These are phyloP conservation scores for Magallana gigas DNA, from an alignment of 1,140 invertebrate species.

Conservation along the genomic window DNA sequence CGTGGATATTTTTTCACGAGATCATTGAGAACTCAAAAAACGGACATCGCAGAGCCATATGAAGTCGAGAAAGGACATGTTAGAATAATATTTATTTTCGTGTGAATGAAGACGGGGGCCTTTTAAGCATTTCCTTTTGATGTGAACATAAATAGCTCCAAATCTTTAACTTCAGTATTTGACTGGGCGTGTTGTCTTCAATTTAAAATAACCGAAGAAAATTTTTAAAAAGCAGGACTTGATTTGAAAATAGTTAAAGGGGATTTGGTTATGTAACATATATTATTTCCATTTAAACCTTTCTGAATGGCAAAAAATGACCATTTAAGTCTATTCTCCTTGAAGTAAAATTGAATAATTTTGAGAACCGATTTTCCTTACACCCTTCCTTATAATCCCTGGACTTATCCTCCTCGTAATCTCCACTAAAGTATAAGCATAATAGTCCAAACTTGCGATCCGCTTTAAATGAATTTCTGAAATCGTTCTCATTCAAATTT, in stretches of 20 bases:
- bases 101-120: not conserved
- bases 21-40: no score
- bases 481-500: no score
- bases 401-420: not conserved
- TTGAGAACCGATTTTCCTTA: conserved; percentile 10
- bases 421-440: not conserved
- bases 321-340: not conserved
- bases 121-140: not conserved
- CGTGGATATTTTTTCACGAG: no score
- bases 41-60: not conserved
- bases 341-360: not conserved
- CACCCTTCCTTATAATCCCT: not conserved
- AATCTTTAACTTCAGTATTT: no score
- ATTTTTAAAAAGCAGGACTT: no score
- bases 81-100: not conserved
- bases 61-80: not conserved
- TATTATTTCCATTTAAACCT: not conserved
- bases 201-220: no score
- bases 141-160: not conserved
- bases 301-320: not conserved
- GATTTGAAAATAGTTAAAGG: no score
- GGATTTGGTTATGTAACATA: no score
- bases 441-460: no score
- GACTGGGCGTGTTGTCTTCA: no score
- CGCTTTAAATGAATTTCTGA: no score